Percentiles rank a stretch among this genome's conserved stretches.
phyloP scores from a whole-genome alignment of 2,797 vertebrate genomes.

The Lepilemur ruficaudatus region DNA sequence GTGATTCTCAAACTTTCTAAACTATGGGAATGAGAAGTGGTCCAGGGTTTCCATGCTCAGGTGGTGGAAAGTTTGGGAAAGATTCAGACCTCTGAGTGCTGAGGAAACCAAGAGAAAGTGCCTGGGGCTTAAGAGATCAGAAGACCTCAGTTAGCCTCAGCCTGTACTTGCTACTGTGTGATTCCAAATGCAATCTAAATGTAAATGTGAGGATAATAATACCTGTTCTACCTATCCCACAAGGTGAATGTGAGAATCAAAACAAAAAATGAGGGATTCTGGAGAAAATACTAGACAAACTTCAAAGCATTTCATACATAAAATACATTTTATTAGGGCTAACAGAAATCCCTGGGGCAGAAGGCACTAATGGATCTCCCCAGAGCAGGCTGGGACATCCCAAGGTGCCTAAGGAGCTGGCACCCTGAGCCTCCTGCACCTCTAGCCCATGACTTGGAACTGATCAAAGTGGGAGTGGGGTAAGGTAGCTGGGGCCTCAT shows the following conservation, averaged over 20 bases:
- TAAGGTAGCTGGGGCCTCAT: neutral
- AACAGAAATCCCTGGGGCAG: neutral
- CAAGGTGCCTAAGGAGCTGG: neutral
- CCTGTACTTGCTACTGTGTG: neutral
- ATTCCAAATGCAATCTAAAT: constrained; percentile 26
- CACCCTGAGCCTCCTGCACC: neutral
- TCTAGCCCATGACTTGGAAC: neutral
- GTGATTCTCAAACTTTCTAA: constrained; percentile 24
- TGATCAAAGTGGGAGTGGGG: neutral
- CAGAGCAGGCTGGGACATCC: neutral
- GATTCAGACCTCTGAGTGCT: neutral
- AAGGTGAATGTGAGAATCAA: neutral
- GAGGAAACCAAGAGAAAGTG: constrained; percentile 54
- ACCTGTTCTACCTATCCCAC: neutral
- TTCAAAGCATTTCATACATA: constrained; percentile 9
- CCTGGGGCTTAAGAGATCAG: constrained; percentile 49
- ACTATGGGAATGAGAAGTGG: neutral
- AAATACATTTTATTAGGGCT: constrained; percentile 29
- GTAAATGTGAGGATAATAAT: neutral
- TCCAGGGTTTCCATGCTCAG: neutral
- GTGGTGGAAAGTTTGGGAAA: neutral
- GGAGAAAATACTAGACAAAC: neutral
- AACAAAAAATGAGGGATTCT: neutral
- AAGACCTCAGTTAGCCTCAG: neutral
- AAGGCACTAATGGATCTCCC: neutral